Base-by-base conservation (phyloP, 2,888 invertebrate genomes). In the Leucoptera coffeella region DNA sequence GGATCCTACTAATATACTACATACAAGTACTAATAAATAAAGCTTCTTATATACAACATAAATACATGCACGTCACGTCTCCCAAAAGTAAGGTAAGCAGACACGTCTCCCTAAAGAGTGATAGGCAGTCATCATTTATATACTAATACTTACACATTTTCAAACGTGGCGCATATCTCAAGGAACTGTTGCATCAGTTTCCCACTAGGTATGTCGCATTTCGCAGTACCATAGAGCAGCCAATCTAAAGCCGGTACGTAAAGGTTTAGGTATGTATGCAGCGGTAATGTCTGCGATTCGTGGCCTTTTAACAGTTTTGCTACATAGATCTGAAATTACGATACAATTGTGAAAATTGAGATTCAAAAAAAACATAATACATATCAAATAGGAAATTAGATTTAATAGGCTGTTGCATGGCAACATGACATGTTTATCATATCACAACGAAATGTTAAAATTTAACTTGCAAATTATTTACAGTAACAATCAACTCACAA, bases 221-320 rank as follows among this genome's bases (percentile, higher is more conserved):
- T 56, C 1, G 88, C 79, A 22, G 93, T 75, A 27, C 90, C 86
- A 58, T 89, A 87, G 24, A 97, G 60, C 37, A 97, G 80, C 85
- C 92, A 99, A 57, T 96, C 91, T 11, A 96, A 62, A 0, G 92
- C 93, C 2, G 97, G 96, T 0, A 82, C 78, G 47, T 85, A 94
- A 1, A 93, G 71, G 32, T 82, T 83, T 35, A 91, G 74, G 57
- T 94, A 95, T 13, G 78, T 77, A 22, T 84, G 77, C 35, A 84
- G 60, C 23, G 83, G 80, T 27, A 93, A 72, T 40, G 86, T 80
- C 58, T 92, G 90, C 17, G 69, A 65, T 32, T 59, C 56, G 33
- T 85, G 56, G 46, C 84, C 83, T 29, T 74, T 75, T 38, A 73
- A 76, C 30, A 84, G 73, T 29, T 72, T 57, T 24, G 65, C 57